phyloP scores from a whole-genome alignment of 2,113 vertebrate genomes.

The Rhodinocichla rosea region DNA sequence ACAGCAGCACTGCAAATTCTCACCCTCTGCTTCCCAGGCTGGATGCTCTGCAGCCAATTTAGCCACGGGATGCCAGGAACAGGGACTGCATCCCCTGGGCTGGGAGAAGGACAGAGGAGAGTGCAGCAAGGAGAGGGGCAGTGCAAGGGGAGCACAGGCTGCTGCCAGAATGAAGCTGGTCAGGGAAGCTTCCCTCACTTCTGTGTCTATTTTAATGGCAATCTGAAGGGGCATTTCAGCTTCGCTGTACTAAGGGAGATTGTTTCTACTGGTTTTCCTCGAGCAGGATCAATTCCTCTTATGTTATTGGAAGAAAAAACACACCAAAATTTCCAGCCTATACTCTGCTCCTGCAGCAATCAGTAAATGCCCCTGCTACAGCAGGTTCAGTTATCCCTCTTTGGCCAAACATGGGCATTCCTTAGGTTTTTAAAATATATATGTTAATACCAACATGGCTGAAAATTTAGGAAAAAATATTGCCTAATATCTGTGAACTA shows the following conservation, averaged over 20 bases:
- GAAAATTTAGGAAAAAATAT: background rate
- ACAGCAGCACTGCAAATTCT: background rate
- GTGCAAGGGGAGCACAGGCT: accelerated
- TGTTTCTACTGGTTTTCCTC: background rate
- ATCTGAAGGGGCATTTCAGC: background rate
- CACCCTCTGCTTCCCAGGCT: background rate
- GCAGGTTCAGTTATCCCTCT: background rate
- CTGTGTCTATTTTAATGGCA: background rate
- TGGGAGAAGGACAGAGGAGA: background rate
- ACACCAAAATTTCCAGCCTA: background rate
- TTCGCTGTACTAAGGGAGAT: background rate
- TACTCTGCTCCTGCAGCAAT: background rate
- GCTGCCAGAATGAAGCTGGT: background rate
- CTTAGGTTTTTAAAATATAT: background rate
- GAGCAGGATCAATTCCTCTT: background rate
- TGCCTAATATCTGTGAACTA: background rate
- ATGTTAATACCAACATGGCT: background rate
- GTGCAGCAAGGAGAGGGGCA: background rate
- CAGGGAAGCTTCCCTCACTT: background rate
- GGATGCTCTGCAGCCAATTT: background rate
- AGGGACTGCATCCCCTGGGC: background rate
- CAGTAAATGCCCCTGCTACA: background rate
- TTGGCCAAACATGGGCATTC: background rate
- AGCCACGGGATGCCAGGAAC: background rate
- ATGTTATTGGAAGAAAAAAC: background rate